Percentiles rank a stretch among this genome's conserved stretches.
Conservation (phyloP, 2,888 invertebrate species). For the Agonum fuliginosum region DNA sequence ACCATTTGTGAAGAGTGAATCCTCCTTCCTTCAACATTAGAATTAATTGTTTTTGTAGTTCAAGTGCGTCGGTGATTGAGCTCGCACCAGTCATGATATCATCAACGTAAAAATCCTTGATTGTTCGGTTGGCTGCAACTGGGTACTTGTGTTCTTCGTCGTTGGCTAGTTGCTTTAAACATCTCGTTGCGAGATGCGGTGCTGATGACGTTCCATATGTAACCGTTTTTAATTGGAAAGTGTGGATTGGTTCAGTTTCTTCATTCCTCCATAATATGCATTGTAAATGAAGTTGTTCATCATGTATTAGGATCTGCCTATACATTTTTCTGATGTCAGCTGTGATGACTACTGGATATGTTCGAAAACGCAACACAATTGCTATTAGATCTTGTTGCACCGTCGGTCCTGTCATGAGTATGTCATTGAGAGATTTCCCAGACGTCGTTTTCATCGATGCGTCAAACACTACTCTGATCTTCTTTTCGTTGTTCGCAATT, state of each 20-base stretch:
- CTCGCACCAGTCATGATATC: constrained; percentile 48
- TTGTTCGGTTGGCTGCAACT: constrained; percentile 57
- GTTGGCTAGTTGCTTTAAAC: constrained; percentile 61
- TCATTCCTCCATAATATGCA: constrained; percentile 61
- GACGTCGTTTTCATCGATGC: constrained; percentile 61
- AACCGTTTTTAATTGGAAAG: constrained; percentile 61
- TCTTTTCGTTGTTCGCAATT: constrained; percentile 51
- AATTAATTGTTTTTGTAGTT: neutral
- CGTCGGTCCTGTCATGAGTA: constrained; percentile 58
- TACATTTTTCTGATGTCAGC: constrained; percentile 65
- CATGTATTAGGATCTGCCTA: constrained; percentile 60
- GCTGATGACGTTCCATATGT: constrained; percentile 63
- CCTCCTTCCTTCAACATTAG: neutral
- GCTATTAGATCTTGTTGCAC: constrained; percentile 62
- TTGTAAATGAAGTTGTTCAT: constrained; percentile 62
- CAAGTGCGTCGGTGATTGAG: neutral
- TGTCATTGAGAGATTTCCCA: too few relatives aligned
- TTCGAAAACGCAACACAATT: constrained; percentile 64
- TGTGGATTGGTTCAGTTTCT: constrained; percentile 37
- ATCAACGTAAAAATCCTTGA: constrained; percentile 64
- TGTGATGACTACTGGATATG: constrained; percentile 61
- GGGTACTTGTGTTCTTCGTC: constrained; percentile 59
- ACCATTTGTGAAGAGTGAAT: neutral
- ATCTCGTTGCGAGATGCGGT: constrained; percentile 61
- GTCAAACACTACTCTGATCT: constrained; percentile 62